Conservation (phyloP, 2,797 vertebrate species). For the Platalea minor region DNA sequence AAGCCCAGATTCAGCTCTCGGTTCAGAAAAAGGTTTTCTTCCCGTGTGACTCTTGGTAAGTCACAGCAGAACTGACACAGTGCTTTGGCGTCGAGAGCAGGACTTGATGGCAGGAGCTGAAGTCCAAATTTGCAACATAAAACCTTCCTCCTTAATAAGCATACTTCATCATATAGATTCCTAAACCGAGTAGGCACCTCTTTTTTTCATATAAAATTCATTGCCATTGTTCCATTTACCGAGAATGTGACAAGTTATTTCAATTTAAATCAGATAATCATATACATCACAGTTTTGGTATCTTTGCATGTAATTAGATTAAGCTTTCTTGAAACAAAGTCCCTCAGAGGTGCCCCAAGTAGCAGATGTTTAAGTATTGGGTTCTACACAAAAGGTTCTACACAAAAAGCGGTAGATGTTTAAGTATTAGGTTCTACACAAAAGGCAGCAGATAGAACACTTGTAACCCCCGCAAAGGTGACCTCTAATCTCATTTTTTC, state of each 20-base stretch:
- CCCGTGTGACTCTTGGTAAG: not conserved
- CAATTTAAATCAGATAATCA: not conserved
- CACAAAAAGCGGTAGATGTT: not conserved
- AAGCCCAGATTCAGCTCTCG: not conserved
- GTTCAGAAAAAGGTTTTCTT: not conserved
- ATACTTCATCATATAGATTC: not conserved
- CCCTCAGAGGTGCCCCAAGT: not conserved
- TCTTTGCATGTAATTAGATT: not conserved
- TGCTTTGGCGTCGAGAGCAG: rapidly evolving
- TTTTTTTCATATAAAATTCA: not conserved
- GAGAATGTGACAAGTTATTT: not conserved
- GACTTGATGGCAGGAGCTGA: not conserved
- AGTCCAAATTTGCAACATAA: not conserved
- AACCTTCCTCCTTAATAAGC: not conserved
- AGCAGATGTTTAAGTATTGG: not conserved
- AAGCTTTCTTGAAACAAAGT: not conserved
- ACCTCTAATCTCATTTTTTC: not conserved
- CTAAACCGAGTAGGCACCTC: not conserved
- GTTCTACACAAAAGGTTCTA: not conserved
- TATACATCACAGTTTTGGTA: not conserved
- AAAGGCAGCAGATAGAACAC: not conserved
- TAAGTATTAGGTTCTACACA: not conserved
- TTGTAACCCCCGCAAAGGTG: rapidly evolving
- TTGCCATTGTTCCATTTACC: not conserved
- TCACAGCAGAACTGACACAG: not conserved